Base-by-base conservation (phyloP, 1,140 invertebrate genomes). In the Conus betulinus region DNA sequence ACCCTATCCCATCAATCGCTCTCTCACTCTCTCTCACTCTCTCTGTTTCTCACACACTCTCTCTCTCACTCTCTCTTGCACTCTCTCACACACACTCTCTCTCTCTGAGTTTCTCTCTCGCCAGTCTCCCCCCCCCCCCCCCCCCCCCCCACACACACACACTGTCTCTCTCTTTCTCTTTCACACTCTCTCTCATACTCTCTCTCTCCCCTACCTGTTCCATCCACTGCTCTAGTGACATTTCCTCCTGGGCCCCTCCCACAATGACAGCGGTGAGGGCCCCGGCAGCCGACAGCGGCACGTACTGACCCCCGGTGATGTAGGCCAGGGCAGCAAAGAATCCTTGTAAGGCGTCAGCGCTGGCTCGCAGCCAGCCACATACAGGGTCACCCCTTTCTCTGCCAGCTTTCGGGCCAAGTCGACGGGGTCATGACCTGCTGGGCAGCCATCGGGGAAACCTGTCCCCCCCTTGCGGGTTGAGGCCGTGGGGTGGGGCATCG, bases 401-500 rank as follows among this genome's bases (percentile, higher is more conserved):
- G 93, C 93, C 78, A 94, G 84, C 84, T 93, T 52, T 1, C 91
- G 84, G 6, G 89, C 90, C 0, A 92, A 88, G 25, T 90, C 81
- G 88, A 94, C 93, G 27, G 94, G 94, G 82, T 94, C 93, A 55
- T 92, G 85, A 17, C 92, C 92, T 5, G 83, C 85, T 7, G 92
- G 92, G 39, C 90, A 93, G 23, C 92, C 90, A n/a, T 93, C 86
- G 5, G 92, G n/a, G 91, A 84, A 93, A 92, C 0, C 55, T 57
- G 85, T 93, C 93, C 11, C 76, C 71, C 39, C 39, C 39, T 39
- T 55, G 13, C n/a, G 79, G n/a, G 10, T 85, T 71, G 7, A 94
- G 89, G 51, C 94, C 93, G 90, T 94, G 94, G 13, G 93, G 93
- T 0, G 93, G 93, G 10, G 93, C 94, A 83, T 94, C 94, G 0